Percentiles rank a stretch among this genome's conserved stretches.
These are phyloP conservation scores for Gobius niger DNA, from an alignment of 2,113 vertebrate genomes.

Conservation along the genomic window DNA sequence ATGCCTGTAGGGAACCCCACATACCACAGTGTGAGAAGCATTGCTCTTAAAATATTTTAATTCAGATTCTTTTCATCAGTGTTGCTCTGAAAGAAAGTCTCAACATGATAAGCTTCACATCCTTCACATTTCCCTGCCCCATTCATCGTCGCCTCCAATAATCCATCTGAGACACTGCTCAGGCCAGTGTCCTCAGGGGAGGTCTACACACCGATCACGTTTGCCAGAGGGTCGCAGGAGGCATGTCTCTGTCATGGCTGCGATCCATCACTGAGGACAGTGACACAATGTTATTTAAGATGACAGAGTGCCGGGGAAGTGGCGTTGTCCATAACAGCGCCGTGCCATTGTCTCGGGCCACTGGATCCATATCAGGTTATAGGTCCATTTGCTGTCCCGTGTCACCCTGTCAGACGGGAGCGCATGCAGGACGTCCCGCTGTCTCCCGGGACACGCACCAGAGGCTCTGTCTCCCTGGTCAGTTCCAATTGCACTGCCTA, in stretches of 20 bases:
- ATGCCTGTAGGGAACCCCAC: too few species aligned
- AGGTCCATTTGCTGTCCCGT: constrained; percentile 36
- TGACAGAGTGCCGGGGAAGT: constrained; percentile 51
- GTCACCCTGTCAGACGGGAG: constrained; percentile 32
- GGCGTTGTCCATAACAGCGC: constrained; percentile 38
- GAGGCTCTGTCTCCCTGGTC: constrained; percentile 23
- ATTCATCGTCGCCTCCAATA: constrained; percentile 16
- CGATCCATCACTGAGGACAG: constrained; percentile 53
- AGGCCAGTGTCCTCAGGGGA: constrained; percentile 26
- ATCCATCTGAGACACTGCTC: constrained; percentile 13
- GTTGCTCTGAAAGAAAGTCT: not conserved
- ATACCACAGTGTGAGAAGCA: not conserved
- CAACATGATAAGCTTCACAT: too few species aligned
- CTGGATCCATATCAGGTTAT: constrained; percentile 29
- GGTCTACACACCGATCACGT: constrained; percentile 33
- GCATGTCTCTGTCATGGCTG: constrained; percentile 34
- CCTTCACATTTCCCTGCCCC: not conserved
- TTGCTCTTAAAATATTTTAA: too few species aligned
- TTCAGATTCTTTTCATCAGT: not conserved
- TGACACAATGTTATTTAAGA: constrained; percentile 52
- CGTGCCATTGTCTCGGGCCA: constrained; percentile 40
- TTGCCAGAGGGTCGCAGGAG: constrained; percentile 38
- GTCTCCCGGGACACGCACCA: constrained; percentile 14
- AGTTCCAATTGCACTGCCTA: constrained; percentile 3
- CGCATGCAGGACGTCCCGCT: constrained; percentile 13